A percentile compares a stretch with the other conserved stretches of the same genome.
Evolutionary conservation across 2,888 invertebrate species (phyloP).

Genomic region (Nymphalis urticae): DNA sequence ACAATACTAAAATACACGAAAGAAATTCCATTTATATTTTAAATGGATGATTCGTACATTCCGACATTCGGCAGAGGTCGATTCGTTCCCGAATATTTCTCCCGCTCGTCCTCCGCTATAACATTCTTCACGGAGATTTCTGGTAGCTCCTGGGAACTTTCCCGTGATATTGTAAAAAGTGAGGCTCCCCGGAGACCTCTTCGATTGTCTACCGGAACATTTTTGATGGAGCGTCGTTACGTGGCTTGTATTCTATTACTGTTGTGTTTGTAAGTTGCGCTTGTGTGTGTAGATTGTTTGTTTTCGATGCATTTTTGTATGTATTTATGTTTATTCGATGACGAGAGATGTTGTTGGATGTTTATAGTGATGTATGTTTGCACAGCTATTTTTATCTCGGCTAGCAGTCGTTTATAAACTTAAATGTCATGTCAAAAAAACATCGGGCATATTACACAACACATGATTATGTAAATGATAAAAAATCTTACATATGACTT

Average conservation of each 20-base stretch:
- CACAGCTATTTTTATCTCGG: too few species aligned
- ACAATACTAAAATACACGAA: background rate
- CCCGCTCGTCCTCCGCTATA: constrained; percentile 43
- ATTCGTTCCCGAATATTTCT: constrained; percentile 48
- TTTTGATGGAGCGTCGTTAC: constrained; percentile 31
- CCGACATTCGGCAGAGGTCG: constrained; percentile 21
- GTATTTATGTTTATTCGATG: too few species aligned
- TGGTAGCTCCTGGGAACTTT: constrained; percentile 53
- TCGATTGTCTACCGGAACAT: constrained; percentile 37
- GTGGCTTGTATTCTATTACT: constrained; percentile 21
- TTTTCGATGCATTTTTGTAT: background rate
- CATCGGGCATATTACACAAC: too few species aligned
- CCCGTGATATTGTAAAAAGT: constrained; percentile 55
- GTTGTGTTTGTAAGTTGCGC: background rate
- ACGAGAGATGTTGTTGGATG: too few species aligned
- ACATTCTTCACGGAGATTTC: constrained; percentile 57
- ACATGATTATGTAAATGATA: too few species aligned
- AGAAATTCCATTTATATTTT: constrained; percentile 11
- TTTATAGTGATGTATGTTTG: too few species aligned
- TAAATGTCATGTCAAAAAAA: too few species aligned
- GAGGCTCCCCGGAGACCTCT: constrained; percentile 50
- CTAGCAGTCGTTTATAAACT: too few species aligned
- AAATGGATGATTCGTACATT: constrained; percentile 19
- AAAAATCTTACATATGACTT: too few species aligned
- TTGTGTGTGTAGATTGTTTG: background rate